Base-by-base conservation (phyloP, 2,113 vertebrate genomes). In the Mola mola region DNA sequence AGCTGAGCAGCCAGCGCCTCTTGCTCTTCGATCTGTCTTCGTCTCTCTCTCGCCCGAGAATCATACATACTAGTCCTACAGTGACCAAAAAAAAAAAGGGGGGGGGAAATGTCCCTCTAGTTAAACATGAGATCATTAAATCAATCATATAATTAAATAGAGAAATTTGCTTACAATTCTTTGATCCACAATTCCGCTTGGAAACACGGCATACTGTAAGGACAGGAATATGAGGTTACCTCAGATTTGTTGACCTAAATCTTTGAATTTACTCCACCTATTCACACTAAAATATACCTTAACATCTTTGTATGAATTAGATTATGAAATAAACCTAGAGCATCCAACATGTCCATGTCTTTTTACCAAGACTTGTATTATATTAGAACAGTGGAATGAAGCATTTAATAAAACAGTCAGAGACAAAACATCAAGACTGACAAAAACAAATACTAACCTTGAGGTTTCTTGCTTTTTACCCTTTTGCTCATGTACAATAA, bases 141-240 rank as follows among this genome's bases (percentile, higher is more conserved):
- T 12, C 0, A 37, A 8, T 25, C 16, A 6, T 17, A 20, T 17
- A 20, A 25, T 12, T 6, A 8, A 22, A 56, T 4, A 7, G 4
- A 20, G 3, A 1, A 10, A 10, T 20, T 4, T 8, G 94, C 95
- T 96, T 85, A 98, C 97, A 98, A 78, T 88, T 99, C 97, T 90
- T 97, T 99, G 88, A 98, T 98, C 97, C 97, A 99, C 3, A 96
- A 83, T 36, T 98, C 96, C 0, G 95, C 94, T 66, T 96, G 91
- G 88, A 99, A 98, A 83, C 92, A 95, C 0, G 92, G 91, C 58
- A 88, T 75, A 49, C 96, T 98, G 64, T 16, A 66, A 68, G 52
- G 1, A 77, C 0, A 49, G 15, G 58, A 51, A 63, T 28, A 59
- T 57, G 50, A 67, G 8, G 8, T 28, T 5, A 28, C 8, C n/a